Conservation (phyloP, 2,888 invertebrate species). For the Baronia brevicornis region DNA sequence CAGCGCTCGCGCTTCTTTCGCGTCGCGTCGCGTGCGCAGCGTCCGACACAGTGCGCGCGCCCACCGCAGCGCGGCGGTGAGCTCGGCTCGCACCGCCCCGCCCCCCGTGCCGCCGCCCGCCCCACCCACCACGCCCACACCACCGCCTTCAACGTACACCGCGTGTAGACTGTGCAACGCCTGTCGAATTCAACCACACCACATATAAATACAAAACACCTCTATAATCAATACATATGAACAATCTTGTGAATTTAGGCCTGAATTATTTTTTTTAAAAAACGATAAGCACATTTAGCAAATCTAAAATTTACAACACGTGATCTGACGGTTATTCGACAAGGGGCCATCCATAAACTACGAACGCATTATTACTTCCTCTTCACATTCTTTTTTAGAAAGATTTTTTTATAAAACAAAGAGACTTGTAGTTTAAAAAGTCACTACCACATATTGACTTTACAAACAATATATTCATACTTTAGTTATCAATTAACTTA, state of each 20-base stretch:
- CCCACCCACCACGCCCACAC: conserved; percentile 82
- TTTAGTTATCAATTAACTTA: conserved; percentile 32
- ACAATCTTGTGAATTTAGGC: no score
- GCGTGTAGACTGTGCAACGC: conserved; percentile 93
- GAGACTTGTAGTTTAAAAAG: no score
- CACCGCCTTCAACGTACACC: conserved; percentile 92
- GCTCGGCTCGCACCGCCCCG: conserved; percentile 89
- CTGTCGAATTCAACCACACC: conserved; percentile 52
- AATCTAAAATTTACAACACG: conserved; percentile 37
- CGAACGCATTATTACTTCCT: no score
- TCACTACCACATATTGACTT: no score
- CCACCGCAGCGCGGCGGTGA: conserved; percentile 88
- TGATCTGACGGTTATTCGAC: no score
- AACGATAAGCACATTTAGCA: no score
- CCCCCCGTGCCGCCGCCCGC: conserved; percentile 72
- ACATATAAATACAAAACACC: not conserved
- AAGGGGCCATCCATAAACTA: no score
- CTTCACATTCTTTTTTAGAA: no score
- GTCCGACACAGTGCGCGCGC: conserved; percentile 83
- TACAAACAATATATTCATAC: no score
- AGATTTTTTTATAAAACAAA: no score
- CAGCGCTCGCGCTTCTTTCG: conserved; percentile 79
- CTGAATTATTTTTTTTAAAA: no score
- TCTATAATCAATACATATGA: no score
- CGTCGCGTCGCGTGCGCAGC: conserved; percentile 79